Conservation (phyloP, 2,888 invertebrate species). For the Phyllotreta striolata region DNA sequence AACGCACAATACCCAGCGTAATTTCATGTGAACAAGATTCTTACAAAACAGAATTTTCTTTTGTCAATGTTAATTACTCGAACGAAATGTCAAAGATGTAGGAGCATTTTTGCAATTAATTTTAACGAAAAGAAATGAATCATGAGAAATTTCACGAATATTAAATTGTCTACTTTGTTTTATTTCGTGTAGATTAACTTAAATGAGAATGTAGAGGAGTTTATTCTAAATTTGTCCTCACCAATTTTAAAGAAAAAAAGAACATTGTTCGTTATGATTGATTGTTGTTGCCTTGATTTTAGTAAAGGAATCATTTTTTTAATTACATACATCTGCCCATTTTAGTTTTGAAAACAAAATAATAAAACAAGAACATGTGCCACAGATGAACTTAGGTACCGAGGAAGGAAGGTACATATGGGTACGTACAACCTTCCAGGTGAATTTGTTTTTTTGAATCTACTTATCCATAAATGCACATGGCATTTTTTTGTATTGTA, state of each 20-base stretch:
- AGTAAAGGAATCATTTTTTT: conserved; percentile 20
- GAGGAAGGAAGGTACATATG: conserved; percentile 22
- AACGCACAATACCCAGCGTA: conserved; percentile 16
- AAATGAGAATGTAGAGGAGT: no score
- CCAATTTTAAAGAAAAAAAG: no score
- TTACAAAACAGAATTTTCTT: conserved; percentile 27
- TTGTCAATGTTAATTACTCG: conserved; percentile 29
- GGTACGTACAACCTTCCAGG: conserved; percentile 27
- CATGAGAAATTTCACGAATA: conserved; percentile 26
- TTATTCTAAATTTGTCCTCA: no score
- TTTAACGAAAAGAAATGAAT: conserved; percentile 18
- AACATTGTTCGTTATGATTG: no score
- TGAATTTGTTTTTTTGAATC: conserved; percentile 30
- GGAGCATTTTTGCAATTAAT: conserved; percentile 27
- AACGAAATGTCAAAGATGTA: conserved; percentile 2
- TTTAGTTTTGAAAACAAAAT: conserved; percentile 32
- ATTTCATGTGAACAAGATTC: conserved; percentile 27
- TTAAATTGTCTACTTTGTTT: no score
- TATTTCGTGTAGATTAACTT: no score
- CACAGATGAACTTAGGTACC: conserved; percentile 29
- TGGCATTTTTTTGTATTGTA: conserved; percentile 31
- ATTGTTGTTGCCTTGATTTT: not conserved
- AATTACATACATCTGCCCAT: conserved; percentile 32
- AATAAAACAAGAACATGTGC: conserved; percentile 34
- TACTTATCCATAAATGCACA: conserved; percentile 29